A percentile compares a stretch with the other conserved stretches of the same genome.
phyloP scores from a whole-genome alignment of 1,140 invertebrate species.

The Pogonomyrmex californicus region DNA sequence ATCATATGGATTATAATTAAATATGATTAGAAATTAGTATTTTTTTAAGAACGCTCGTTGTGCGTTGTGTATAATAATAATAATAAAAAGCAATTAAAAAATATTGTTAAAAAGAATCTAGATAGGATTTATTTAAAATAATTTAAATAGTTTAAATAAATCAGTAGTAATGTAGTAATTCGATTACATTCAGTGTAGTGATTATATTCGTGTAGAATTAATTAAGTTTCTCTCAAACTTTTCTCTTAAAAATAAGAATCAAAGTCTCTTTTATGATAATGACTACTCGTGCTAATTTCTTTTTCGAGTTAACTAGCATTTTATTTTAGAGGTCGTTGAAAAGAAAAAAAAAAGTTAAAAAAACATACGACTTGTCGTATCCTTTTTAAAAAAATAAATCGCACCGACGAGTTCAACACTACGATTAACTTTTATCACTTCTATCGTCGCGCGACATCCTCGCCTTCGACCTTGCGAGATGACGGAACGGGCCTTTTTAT shows the following conservation, averaged over 20 bases:
- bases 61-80: too few relatives aligned
- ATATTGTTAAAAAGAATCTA: background rate
- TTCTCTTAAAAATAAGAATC: background rate
- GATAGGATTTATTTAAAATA: background rate
- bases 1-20: background rate
- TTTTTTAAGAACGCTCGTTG: background rate
- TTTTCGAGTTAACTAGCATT: background rate
- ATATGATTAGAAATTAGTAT: background rate
- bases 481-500: background rate
- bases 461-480: background rate
- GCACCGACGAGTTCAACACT: constrained; percentile 18
- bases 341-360: background rate
- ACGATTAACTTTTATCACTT: constrained; percentile 38
- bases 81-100: background rate
- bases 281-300: background rate
- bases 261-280: background rate
- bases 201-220: background rate
- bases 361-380: background rate
- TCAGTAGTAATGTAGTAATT: too few relatives aligned
- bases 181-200: too few relatives aligned
- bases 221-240: constrained; percentile 4
- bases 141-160: background rate
- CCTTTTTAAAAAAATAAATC: background rate
- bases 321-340: background rate
- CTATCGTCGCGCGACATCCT: constrained; percentile 15